Evolutionary conservation across 2,797 vertebrate genomes (phyloP), one percentile per base, ranked within the genome.

Genomic region (Pipistrellus kuhlii): DNA sequence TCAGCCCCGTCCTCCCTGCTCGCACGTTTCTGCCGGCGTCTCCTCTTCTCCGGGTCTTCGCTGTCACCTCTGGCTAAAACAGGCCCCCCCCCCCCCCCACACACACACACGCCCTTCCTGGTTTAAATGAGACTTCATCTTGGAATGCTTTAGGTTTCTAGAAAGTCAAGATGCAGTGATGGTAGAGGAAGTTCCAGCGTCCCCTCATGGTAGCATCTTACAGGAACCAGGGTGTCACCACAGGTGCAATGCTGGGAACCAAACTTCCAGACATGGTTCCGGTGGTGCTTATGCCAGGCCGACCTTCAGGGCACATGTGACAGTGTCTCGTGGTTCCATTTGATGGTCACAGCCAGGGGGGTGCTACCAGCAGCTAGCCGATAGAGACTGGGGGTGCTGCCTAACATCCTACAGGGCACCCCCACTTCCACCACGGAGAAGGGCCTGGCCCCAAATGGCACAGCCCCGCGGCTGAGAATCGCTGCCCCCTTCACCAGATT

Each of bases 201-300:
- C 73, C 18, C 6, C 3, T 11, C 18, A 0, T 0, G 46, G 14
- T 13, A 10, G 13, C 72, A 1, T 27, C 46, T 85, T 4, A 12
- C 11, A 5, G 0, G 41, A 55, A 38, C 55, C 68, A 0, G 2
- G 9, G 25, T 25, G 3, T 48, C 32, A 20, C 38, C 62, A 0
- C 2, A 1, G 27, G 48, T 6, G 17, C 46, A 0, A 3, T 1
- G 0, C 51, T 6, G 0, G 30, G 23, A 38, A 21, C 73, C 8
- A 30, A 9, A 30, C 62, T 27, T 27, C 32, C 25, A 10, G 46
- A 2, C 32, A 57, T 5, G 15, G 17, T 44, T 72, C 59, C 18
- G n/a, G 21, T 25, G 59, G 12, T n/a, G 77, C 38, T 35, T 59
- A 6, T 25, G n/a, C 8, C 6, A 23, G 48, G 81, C 13, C 3